phyloP scores from a whole-genome alignment of 2,888 invertebrate genomes.

The Aradus depressus region DNA sequence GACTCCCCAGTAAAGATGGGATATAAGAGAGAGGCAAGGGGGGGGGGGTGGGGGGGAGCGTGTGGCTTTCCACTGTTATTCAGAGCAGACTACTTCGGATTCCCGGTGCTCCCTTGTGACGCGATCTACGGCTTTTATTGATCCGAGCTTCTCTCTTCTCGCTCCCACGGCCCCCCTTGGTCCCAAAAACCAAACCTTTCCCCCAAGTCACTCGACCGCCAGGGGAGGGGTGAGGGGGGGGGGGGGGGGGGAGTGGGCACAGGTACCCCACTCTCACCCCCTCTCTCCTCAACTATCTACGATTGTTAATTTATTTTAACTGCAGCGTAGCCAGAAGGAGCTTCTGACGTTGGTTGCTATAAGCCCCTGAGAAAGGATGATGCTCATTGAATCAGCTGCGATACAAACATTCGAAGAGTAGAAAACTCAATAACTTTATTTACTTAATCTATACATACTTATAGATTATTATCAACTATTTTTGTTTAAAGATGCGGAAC shows the following conservation, averaged over 20 bases:
- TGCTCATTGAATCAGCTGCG: too few relatives aligned
- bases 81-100: conserved; percentile 18
- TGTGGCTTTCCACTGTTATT: conserved; percentile 28
- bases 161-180: conserved; percentile 8
- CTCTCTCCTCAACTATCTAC: conserved; percentile 18
- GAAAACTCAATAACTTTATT: too few relatives aligned
- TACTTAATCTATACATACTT: too few relatives aligned
- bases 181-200: conserved; percentile 16
- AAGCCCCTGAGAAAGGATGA: too few relatives aligned
- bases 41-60: neutral
- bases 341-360: too few relatives aligned
- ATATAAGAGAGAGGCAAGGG: conserved; percentile 10
- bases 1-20: conserved; percentile 18
- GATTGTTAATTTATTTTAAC: too few relatives aligned
- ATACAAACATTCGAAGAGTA: too few relatives aligned
- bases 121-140: conserved; percentile 19
- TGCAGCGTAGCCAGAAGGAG: too few relatives aligned
- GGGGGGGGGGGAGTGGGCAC: conserved; percentile 4
- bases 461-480: too few relatives aligned
- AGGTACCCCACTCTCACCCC: conserved; percentile 15
- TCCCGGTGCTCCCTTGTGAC: conserved; percentile 17
- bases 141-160: conserved; percentile 8
- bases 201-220: too few relatives aligned
- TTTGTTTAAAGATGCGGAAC: too few relatives aligned
- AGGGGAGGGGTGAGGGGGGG: conserved; percentile 17